Base-by-base conservation (phyloP, 1,140 invertebrate genomes). In the Achroia grisella region DNA sequence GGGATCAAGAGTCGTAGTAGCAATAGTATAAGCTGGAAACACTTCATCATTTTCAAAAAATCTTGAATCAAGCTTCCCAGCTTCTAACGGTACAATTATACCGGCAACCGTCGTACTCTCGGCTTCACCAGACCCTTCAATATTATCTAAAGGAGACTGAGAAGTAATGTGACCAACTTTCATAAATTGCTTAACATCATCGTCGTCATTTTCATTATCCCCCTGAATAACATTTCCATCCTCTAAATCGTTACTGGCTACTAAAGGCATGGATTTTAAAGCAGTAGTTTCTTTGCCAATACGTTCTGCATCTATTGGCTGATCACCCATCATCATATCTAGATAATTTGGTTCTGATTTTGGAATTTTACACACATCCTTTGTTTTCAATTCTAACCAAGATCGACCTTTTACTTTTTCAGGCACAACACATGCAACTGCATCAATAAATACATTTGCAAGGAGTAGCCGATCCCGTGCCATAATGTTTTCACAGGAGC, bases 251-350 rank as follows among this genome's bases (percentile, higher is more conserved):
- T 48, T 76, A 40, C 47, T 62, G 33, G 66, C 75, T 49, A 75
- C 68, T 37, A 76, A 61, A 11, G 77, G 56, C 72, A 81, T 75
- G 10, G 76, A 74, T 56, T 78, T 86, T 45, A 83, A 54, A 14
- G 71, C 73, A 11, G 64, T 71, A 1, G 70, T 76, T 52, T 86
- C 67, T 55, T 71, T 52, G 9, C 78, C 75, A 52, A 86, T 56
- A 55, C 56, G 45, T 10, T 76, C 62, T 1, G 84, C 77, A 62
- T 86, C 66, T 15, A 75, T 34, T 15, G 89, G 86, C 63, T 88
- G 80, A 60, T 90, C 89, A 8, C 88, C 88, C 81, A 90, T 83
- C 87, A 90, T 89, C 69, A 89, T 79, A 32, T 89, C 88, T 49
- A 80, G 55, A 40, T 79, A 73, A 47, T 86, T 62, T 8, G 52